These are phyloP conservation scores for Sminthurides aquaticus DNA, from an alignment of 2,888 invertebrate genomes.

Conservation along the genomic window DNA sequence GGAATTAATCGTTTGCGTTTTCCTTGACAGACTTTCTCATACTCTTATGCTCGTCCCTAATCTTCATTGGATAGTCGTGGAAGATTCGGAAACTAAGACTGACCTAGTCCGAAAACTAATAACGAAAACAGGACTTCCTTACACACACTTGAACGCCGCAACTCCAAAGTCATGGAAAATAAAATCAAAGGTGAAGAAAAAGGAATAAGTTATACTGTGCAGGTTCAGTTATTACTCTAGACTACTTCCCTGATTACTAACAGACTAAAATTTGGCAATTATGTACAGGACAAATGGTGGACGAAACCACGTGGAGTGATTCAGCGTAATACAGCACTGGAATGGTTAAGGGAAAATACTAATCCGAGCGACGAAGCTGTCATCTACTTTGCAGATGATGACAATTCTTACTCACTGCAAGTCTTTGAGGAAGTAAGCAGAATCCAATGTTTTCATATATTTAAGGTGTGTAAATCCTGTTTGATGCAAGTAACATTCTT, in stretches of 20 bases:
- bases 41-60: slow-evolving; percentile 78
- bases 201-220: too few species aligned
- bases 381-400: slow-evolving; percentile 94
- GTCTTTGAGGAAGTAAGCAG: slow-evolving; percentile 73
- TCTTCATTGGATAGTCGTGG: slow-evolving; percentile 87
- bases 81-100: slow-evolving; percentile 68
- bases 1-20: too few species aligned
- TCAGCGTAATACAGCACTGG: slow-evolving; percentile 77
- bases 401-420: slow-evolving; percentile 84
- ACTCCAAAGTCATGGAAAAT: slow-evolving; percentile 66
- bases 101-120: slow-evolving; percentile 66
- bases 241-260: too few species aligned
- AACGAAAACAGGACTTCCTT: slow-evolving; percentile 58
- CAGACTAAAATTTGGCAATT: neutral
- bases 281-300: slow-evolving; percentile 59
- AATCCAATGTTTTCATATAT: neutral
- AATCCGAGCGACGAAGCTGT: slow-evolving; percentile 58
- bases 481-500: too few species aligned
- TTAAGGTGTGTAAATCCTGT: neutral
- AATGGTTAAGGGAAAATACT: slow-evolving; percentile 67
- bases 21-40: slow-evolving; percentile 65
- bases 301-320: slow-evolving; percentile 78
- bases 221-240: too few species aligned
- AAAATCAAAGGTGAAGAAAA: slow-evolving; percentile 54
- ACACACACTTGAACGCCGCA: slow-evolving; percentile 59